A percentile compares a stretch with the other conserved stretches of the same genome.
Conservation (phyloP, 1,140 invertebrate genomes). For the Brachionus plicatilis region DNA sequence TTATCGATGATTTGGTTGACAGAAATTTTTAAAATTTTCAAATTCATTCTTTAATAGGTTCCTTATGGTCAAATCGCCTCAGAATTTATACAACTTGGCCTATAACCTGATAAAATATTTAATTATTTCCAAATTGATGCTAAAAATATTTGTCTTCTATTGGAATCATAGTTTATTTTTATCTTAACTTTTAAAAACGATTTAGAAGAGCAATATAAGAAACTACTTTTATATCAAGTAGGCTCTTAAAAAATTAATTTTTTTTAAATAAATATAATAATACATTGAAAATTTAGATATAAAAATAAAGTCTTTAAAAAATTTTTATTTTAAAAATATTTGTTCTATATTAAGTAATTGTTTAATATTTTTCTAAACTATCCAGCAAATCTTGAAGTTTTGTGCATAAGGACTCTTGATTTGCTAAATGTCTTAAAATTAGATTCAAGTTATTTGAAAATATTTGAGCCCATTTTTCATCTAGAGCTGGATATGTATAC, state of each 20-base stretch:
- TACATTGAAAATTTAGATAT: too few relatives aligned
- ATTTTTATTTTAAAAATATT: not conserved
- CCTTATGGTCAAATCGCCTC: not conserved
- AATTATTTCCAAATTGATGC: not conserved
- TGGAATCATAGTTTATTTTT: too few relatives aligned
- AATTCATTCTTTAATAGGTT: not conserved
- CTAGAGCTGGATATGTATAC: slow-evolving; percentile 18
- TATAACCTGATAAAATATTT: not conserved
- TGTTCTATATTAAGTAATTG: not conserved
- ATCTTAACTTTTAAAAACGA: too few relatives aligned
- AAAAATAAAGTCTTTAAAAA: not conserved
- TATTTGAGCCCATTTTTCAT: not conserved
- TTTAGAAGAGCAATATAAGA: too few relatives aligned
- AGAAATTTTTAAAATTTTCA: not conserved
- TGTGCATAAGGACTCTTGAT: not conserved
- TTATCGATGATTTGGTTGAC: not conserved
- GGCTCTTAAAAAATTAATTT: not conserved
- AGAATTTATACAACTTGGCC: not conserved
- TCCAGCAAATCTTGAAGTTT: not conserved
- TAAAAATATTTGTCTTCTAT: too few relatives aligned
- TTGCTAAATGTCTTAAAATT: not conserved
- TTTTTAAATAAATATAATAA: not conserved
- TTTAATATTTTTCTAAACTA: not conserved
- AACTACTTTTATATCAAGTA: not conserved
- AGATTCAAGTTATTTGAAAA: not conserved